Evolutionary conservation across 2,888 invertebrate species (phyloP), one percentile per base, ranked within the genome.

Genomic region (Brachyopa scutellaris): DNA sequence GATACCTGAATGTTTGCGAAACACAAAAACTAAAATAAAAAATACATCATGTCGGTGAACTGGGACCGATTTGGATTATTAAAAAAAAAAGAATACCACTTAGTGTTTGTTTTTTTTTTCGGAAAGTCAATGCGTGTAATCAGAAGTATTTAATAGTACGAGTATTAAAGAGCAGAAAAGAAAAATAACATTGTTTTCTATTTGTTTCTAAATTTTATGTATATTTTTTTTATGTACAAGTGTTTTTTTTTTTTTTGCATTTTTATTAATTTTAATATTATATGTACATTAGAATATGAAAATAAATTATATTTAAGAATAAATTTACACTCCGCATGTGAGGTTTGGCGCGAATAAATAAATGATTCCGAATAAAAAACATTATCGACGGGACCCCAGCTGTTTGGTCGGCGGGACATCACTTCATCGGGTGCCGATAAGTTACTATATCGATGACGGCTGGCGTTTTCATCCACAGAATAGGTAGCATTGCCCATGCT

Each of bases 251-350:
- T 42, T 36, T 61, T 42, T 49, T 53, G n/a, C 42, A 67, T 45
- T 55, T 11, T 31, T 5, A 26, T 26, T 26, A 5, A 26, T 26
- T 26, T 57, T 51, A 33, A 53, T 33, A 15, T 36, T 73, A 64
- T 62, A 38, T 78, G 66, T 57, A 78, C 40, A 51, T 11, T 19
- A 11, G 21, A 47, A 49, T 64, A 42, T 42, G 38, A 47, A 15
- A 21, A 72, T 13, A 62, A 23, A 51, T 9, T 64, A 84, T 78
- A 55, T 7, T 61, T 57, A 29, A 40, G 11, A 40, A 31, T 57
- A 62, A 72, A 90, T 89, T 95, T 97, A 97, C 97, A 97, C 93
- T 96, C 96, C 90, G 97, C 97, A 92, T 97, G 97, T 86, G 97
- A 97, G 87, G 92, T 92, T 69, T 93, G 93, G 85, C 94, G 95